Base-by-base conservation (phyloP, 2,113 vertebrate species). In the Zeus faber region DNA sequence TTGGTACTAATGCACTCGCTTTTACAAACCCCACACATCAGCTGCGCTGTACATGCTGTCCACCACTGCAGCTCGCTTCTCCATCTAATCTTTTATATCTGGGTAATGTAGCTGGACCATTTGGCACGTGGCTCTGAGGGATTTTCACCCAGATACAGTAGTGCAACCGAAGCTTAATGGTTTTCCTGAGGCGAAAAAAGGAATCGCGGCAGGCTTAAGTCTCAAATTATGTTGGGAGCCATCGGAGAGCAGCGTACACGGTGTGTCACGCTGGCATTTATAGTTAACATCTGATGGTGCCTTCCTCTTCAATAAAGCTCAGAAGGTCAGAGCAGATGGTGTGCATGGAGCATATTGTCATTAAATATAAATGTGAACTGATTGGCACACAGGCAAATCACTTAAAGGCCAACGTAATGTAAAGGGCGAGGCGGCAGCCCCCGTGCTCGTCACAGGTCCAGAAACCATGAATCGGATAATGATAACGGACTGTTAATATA, bases 311-410 rank as follows among this genome's bases (percentile, higher is more conserved):
- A 40, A 33, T 3, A 20, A 17, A 47, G 29, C 20, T 18, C 11
- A 31, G 16, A 33, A 7, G 9, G 18, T n/a, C 8, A 21, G 9
- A 14, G 0, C 48, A 58, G 35, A 54, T 62, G 33, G 13, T 27
- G 33, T 23, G 23, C 3, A 13, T 16, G 31, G 7, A 29, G 24
- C 17, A 43, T 52, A 29, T 37, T 48, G n/a, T 57, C 13, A 40
- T 51, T 33, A 52, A 43, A 47, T n/a, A 4, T 26, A 24, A 14
- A 37, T 37, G 33, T n/a, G n/a, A n/a, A n/a, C n/a, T n/a, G n/a
- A n/a, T n/a, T n/a, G n/a, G n/a, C n/a, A 37, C 13, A n/a, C 33
- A 37, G 2, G 33, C 33, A 5, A 37, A 14, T n/a, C 33, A 37
- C 13, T 37, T 37, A 37, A n/a, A n/a, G n/a, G n/a, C n/a, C n/a